Percentiles rank a stretch among this genome's conserved stretches.
phyloP scores from a whole-genome alignment of 92 coral and sea anemone species.

The Metridium senile region DNA sequence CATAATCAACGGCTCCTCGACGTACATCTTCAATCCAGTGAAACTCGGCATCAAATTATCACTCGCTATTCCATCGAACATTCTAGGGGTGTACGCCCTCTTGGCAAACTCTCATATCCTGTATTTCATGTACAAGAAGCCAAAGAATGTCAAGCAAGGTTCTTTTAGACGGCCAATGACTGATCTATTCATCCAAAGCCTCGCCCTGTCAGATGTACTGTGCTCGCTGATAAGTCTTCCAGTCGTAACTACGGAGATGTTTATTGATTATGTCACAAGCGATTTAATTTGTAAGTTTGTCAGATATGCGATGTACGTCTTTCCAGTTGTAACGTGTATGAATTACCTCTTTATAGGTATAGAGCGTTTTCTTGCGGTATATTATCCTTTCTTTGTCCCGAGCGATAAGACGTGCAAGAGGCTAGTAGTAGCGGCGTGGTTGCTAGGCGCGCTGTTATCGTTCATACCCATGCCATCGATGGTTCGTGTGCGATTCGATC shows the following conservation, averaged over 20 bases:
- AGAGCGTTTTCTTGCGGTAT: not conserved
- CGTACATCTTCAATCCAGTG: not conserved
- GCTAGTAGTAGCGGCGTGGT: not conserved
- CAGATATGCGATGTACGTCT: not conserved
- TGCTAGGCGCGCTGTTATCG: not conserved
- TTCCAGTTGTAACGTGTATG: not conserved
- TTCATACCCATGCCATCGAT: not conserved
- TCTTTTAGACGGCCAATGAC: not conserved
- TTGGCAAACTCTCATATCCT: not conserved
- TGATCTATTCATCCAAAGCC: conserved; percentile 2
- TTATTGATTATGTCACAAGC: not conserved
- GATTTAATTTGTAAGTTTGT: not conserved
- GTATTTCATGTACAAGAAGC: not conserved
- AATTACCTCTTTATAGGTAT: not conserved
- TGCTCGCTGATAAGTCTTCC: not conserved
- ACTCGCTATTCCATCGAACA: not conserved
- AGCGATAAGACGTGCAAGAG: not conserved
- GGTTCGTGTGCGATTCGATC: not conserved
- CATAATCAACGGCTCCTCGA: not conserved
- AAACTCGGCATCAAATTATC: not conserved
- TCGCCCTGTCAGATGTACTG: conserved; percentile 2
- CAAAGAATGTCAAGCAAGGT: not conserved
- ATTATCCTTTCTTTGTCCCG: not conserved
- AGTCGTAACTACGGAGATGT: not conserved
- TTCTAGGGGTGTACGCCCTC: not conserved